Percentiles rank a stretch among this genome's conserved stretches.
Evolutionary conservation across 2,797 vertebrate species (phyloP).

Genomic region (Hozukius guyotensis): DNA sequence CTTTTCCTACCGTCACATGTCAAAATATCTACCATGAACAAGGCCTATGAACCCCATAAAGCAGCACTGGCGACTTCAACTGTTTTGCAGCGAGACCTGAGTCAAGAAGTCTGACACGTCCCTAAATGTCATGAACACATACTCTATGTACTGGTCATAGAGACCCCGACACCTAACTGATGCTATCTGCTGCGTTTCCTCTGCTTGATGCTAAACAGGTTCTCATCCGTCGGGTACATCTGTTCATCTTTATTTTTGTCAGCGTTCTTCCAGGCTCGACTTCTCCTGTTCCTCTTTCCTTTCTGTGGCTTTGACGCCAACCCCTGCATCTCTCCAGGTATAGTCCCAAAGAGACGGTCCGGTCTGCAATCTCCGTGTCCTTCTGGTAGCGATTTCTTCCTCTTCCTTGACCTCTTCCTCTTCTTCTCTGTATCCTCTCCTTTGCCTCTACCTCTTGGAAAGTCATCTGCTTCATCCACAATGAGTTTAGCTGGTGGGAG

Average conservation of each 20-base stretch:
- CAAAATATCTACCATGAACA: neutral
- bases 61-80: neutral
- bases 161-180: neutral
- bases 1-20: neutral
- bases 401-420: slow-evolving; percentile 18
- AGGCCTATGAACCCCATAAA: neutral
- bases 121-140: neutral
- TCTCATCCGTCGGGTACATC: slow-evolving; percentile 71
- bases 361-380: neutral
- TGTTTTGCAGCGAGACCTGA: slow-evolving; percentile 1
- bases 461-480: slow-evolving; percentile 62
- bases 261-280: neutral
- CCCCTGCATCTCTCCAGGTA: neutral
- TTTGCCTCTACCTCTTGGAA: slow-evolving; percentile 69
- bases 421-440: slow-evolving; percentile 3
- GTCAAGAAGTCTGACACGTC: neutral
- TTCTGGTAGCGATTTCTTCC: neutral
- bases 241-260: slow-evolving; percentile 19
- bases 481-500: neutral
- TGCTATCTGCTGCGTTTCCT: slow-evolving; percentile 61
- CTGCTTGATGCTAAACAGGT: slow-evolving; percentile 85
- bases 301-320: slow-evolving; percentile 11
- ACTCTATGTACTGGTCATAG: neutral
- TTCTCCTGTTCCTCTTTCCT: slow-evolving; percentile 26
- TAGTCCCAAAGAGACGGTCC: neutral